A percentile compares a stretch with the other conserved stretches of the same genome.
These are phyloP conservation scores for Drosophila borealis DNA, from an alignment of 2,888 invertebrate species.

Conservation along the genomic window DNA sequence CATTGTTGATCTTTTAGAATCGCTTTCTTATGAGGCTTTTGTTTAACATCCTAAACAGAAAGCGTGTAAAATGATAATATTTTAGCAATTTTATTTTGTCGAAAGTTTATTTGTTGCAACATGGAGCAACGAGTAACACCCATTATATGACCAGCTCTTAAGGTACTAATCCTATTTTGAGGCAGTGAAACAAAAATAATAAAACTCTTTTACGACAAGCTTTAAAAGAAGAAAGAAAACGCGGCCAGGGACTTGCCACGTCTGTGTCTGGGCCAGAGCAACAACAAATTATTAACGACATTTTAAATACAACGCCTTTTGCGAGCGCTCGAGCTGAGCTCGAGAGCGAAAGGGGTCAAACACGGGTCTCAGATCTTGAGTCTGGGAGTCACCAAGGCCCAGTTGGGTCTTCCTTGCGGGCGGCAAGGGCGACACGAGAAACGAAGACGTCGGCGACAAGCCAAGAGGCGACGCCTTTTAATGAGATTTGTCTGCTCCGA, in stretches of 20 bases:
- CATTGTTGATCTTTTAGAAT: conserved; percentile 4
- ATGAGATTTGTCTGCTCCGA: conserved; percentile 75
- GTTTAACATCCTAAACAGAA: conserved; percentile 26
- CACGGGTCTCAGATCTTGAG: conserved; percentile 8
- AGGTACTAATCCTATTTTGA: conserved; percentile 72
- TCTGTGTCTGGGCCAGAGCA: conserved; percentile 48
- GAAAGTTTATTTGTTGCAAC: conserved; percentile 29
- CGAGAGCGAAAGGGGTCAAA: conserved; percentile 62
- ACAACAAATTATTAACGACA: conserved; percentile 82
- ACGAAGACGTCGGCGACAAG: conserved; percentile 32
- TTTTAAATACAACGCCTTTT: conserved; percentile 77
- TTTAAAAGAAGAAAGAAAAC: conserved; percentile 42
- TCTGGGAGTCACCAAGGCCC: conserved; percentile 3
- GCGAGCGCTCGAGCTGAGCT: conserved; percentile 23
- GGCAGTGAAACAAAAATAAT: conserved; percentile 71
- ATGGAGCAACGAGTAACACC: conserved; percentile 22
- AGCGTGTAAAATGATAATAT: conserved; percentile 58
- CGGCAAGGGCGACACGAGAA: not conserved
- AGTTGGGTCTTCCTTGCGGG: conserved; percentile 20
- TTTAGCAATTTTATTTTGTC: conserved; percentile 36
- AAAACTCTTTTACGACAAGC: conserved; percentile 74
- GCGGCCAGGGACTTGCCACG: conserved; percentile 34
- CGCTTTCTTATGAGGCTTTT: conserved; percentile 3
- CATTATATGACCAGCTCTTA: conserved; percentile 52
- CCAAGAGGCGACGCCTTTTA: conserved; percentile 76